phyloP scores from a whole-genome alignment of 1,140 invertebrate genomes.

The Drosophila ironensis region DNA sequence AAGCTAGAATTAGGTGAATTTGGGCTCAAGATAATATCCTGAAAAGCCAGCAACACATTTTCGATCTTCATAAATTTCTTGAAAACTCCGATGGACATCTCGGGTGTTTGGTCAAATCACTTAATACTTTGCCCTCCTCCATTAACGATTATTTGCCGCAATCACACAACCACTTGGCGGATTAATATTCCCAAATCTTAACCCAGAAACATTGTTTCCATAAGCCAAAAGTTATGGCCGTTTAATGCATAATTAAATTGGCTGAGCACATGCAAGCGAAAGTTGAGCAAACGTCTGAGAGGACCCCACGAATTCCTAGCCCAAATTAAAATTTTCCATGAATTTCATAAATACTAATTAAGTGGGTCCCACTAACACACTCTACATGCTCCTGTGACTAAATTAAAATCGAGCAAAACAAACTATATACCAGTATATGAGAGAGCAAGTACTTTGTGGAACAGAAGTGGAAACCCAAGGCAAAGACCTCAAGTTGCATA shows the following conservation, averaged over 20 bases:
- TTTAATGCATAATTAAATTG: conserved; percentile 77
- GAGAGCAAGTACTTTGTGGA: too few species aligned
- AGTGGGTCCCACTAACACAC: conserved; percentile 38
- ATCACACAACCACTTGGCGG: not conserved
- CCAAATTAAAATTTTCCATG: conserved; percentile 61
- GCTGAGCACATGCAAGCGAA: conserved; percentile 57
- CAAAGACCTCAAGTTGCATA: not conserved
- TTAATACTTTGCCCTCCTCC: not conserved
- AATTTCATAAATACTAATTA: conserved; percentile 79
- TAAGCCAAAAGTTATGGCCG: conserved; percentile 37
- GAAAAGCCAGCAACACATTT: too few species aligned
- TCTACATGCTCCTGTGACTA: not conserved
- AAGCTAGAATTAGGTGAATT: too few species aligned
- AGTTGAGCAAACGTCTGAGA: not conserved
- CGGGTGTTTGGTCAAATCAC: too few species aligned
- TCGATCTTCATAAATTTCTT: too few species aligned
- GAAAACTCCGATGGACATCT: too few species aligned
- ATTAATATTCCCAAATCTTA: conserved; percentile 10
- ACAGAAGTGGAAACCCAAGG: not conserved
- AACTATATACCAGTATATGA: not conserved
- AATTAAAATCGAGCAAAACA: too few species aligned
- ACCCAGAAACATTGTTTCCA: conserved; percentile 46
- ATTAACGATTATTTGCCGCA: not conserved
- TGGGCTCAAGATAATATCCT: too few species aligned
- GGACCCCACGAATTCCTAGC: conserved; percentile 22